Evolutionary conservation across 2,113 vertebrate genomes (phyloP).

Genomic region (Triplophysa tibetana): DNA sequence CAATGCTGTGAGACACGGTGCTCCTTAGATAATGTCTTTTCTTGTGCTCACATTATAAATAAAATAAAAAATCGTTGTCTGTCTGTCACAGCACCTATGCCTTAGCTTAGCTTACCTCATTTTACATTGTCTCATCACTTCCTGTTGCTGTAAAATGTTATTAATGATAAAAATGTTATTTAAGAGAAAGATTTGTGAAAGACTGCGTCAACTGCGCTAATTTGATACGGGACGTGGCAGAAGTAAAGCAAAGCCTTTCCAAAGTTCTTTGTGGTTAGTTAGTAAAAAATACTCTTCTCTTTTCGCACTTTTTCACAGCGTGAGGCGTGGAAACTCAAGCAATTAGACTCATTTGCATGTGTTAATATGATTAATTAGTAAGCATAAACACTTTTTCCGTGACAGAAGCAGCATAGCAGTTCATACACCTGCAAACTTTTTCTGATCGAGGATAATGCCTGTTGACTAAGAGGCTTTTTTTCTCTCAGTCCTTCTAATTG

Average conservation of each 20-base stretch:
- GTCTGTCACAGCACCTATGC: not conserved
- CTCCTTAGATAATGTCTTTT: too few relatives aligned
- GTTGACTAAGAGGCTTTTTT: conserved; percentile 73
- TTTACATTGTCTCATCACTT: not conserved
- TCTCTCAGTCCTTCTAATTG: conserved; percentile 77
- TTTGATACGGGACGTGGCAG: not conserved
- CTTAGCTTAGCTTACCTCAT: not conserved
- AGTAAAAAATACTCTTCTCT: conserved; percentile 76
- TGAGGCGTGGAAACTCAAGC: conserved; percentile 71
- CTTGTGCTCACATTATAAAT: not conserved
- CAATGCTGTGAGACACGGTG: too few relatives aligned
- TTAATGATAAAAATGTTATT: not conserved
- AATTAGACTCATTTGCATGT: conserved; percentile 82
- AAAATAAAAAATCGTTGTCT: too few relatives aligned
- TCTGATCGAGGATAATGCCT: conserved; percentile 75
- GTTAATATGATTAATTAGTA: conserved; percentile 83
- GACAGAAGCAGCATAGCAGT: conserved; percentile 72
- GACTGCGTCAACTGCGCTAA: not conserved
- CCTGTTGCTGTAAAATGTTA: not conserved
- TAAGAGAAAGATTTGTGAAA: not conserved
- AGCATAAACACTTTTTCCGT: conserved; percentile 79
- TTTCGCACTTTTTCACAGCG: conserved; percentile 58
- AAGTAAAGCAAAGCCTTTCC: not conserved
- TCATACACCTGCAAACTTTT: conserved; percentile 74
- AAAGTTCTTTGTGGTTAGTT: conserved; percentile 75